Evolutionary conservation across 37 sponge, comb jelly and placozoan genomes (phyloP).

Genomic region (Agelas oroides): DNA sequence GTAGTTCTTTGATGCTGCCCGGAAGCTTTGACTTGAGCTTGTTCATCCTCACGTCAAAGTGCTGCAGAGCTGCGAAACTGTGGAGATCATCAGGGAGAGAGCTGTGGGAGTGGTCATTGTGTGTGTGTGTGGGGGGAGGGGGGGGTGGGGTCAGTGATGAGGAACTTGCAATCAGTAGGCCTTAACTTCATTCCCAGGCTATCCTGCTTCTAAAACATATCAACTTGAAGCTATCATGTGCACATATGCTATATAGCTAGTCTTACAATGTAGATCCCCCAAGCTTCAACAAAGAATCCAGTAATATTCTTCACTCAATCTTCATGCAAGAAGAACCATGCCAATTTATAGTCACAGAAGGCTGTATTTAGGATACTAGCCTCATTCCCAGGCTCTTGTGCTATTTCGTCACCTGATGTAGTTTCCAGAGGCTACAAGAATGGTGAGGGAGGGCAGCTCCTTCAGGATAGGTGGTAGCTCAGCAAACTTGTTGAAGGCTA

Average conservation of each 20-base stretch:
- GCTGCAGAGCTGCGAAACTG: conserved; percentile 56
- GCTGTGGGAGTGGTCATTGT: conserved; percentile 46
- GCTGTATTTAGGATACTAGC: no score
- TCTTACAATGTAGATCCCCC: neutral
- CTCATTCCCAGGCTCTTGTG: no score
- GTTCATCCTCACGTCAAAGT: conserved; percentile 81
- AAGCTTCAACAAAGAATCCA: no score
- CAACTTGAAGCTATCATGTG: no score
- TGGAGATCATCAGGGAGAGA: conserved; percentile 70
- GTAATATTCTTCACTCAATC: no score
- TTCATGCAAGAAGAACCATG: no score
- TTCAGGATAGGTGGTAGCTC: conserved; percentile 59
- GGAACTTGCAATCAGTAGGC: neutral
- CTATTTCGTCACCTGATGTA: conserved; percentile 49
- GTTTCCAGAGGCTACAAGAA: conserved; percentile 77
- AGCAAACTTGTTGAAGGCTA: conserved; percentile 84
- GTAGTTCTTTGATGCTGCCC: conserved; percentile 22
- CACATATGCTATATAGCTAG: neutral
- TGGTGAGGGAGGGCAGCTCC: conserved; percentile 57
- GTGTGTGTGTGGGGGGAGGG: no score
- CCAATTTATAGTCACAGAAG: no score
- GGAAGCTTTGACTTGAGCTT: conserved; percentile 43
- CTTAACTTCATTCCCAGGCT: neutral
- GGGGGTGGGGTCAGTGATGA: neutral
- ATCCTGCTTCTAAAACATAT: neutral